A percentile compares a stretch with the other conserved stretches of the same genome.
Evolutionary conservation across 1,140 invertebrate species (phyloP).

Genomic region (Magallana gigas): DNA sequence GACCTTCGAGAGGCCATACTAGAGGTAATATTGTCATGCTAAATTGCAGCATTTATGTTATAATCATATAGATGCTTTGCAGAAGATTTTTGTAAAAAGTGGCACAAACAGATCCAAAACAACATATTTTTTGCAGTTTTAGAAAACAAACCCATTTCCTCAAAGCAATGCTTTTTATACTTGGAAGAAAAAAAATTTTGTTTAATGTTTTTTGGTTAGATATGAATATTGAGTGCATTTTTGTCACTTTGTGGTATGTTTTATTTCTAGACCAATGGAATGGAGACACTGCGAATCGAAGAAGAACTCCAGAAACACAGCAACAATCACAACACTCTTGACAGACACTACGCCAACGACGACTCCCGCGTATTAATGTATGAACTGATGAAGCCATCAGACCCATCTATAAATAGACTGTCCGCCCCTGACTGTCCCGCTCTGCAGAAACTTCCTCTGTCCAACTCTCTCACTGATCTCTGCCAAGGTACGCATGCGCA

Average conservation of each 20-base stretch:
- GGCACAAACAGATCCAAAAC: too few species aligned
- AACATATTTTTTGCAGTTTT: too few species aligned
- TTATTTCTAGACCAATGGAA: slow-evolving; percentile 82
- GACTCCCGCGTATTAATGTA: slow-evolving; percentile 92
- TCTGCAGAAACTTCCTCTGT: slow-evolving; percentile 89
- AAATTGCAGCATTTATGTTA: too few species aligned
- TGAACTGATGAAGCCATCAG: slow-evolving; percentile 83
- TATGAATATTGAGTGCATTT: too few species aligned
- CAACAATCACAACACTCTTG: slow-evolving; percentile 91
- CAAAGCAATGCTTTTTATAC: too few species aligned
- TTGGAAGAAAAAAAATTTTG: too few species aligned
- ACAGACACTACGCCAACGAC: slow-evolving; percentile 77
- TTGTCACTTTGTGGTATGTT: too few species aligned
- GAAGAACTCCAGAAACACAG: slow-evolving; percentile 91
- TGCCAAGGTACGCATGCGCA: slow-evolving; percentile 90
- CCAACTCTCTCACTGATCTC: slow-evolving; percentile 96
- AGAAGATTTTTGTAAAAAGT: too few species aligned
- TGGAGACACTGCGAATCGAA: slow-evolving; percentile 86
- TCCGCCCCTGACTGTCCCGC: slow-evolving; percentile 79
- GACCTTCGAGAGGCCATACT: slow-evolving; percentile 79
- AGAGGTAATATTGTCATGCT: slow-evolving; percentile 70
- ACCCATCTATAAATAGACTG: slow-evolving; percentile 79
- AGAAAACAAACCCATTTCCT: too few species aligned
- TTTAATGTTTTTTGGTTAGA: background rate
- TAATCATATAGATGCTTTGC: too few species aligned